Conservation (phyloP, 2,888 invertebrate species). For the Plagodis pulveraria region DNA sequence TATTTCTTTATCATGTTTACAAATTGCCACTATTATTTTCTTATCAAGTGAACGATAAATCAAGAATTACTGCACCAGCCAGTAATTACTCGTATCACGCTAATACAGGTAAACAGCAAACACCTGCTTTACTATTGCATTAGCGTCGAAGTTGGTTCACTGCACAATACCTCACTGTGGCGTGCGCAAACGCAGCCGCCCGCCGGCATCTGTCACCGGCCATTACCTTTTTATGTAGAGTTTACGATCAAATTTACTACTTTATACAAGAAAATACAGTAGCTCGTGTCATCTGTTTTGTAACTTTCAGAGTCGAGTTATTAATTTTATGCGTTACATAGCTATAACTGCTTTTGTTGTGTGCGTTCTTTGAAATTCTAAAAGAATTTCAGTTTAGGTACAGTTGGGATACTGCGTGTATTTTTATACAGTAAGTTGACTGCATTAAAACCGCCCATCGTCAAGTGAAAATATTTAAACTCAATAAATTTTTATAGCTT, state of each 20-base stretch:
- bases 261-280: slow-evolving; percentile 22
- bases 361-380: too few species aligned
- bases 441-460: slow-evolving; percentile 52
- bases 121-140: slow-evolving; percentile 23
- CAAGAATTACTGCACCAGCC: slow-evolving; percentile 21
- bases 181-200: slow-evolving; percentile 47
- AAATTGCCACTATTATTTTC: slow-evolving; percentile 12
- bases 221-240: slow-evolving; percentile 61
- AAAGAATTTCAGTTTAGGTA: background rate
- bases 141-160: slow-evolving; percentile 30
- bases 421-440: slow-evolving; percentile 32
- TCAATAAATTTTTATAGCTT: slow-evolving; percentile 70
- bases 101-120: slow-evolving; percentile 3
- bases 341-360: too few species aligned
- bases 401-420: slow-evolving; percentile 27
- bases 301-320: background rate
- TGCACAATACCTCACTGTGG: slow-evolving; percentile 28
- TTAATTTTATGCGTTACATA: background rate
- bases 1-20: slow-evolving; percentile 4
- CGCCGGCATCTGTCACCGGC: slow-evolving; percentile 58
- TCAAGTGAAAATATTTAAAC: slow-evolving; percentile 73
- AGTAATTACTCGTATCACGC: slow-evolving; percentile 26
- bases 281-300: slow-evolving; percentile 1
- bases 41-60: slow-evolving; percentile 22
- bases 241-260: slow-evolving; percentile 48